Evolutionary conservation across 1,140 invertebrate genomes (phyloP).

Genomic region (Lepidotrigona ventralis): DNA sequence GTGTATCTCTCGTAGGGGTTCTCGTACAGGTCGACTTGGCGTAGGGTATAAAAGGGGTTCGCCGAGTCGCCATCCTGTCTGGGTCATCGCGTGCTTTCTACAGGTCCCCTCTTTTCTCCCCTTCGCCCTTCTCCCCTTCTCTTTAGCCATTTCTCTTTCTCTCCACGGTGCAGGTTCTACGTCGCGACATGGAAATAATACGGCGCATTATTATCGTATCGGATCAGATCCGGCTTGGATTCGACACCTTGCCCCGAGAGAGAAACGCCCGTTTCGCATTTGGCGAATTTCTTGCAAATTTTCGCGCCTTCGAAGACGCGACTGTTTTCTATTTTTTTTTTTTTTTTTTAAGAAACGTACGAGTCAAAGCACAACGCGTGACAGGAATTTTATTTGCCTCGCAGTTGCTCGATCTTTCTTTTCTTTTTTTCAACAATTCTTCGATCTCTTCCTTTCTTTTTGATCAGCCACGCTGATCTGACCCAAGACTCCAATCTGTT

Average conservation of each 20-base stretch:
- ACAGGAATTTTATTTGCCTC: no score
- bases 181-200: slow-evolving; percentile 64
- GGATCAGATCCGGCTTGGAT: slow-evolving; percentile 50
- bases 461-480: no score
- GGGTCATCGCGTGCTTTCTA: slow-evolving; percentile 67
- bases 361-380: no score
- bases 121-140: background rate
- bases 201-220: slow-evolving; percentile 57
- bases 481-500: no score
- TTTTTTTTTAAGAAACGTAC: no score
- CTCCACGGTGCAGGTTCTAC: slow-evolving; percentile 44
- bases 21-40: slow-evolving; percentile 58
- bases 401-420: no score
- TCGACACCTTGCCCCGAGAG: slow-evolving; percentile 37
- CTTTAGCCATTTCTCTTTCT: slow-evolving; percentile 1
- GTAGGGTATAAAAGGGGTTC: slow-evolving; percentile 53
- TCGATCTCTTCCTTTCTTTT: no score
- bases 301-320: background rate
- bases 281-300: background rate
- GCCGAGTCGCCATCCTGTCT: slow-evolving; percentile 64
- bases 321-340: background rate
- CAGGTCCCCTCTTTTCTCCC: slow-evolving; percentile 15
- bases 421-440: no score
- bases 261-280: background rate
- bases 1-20: slow-evolving; percentile 38